Conservation (phyloP, 2,888 invertebrate species). For the Leptinotarsa peninsularis region DNA sequence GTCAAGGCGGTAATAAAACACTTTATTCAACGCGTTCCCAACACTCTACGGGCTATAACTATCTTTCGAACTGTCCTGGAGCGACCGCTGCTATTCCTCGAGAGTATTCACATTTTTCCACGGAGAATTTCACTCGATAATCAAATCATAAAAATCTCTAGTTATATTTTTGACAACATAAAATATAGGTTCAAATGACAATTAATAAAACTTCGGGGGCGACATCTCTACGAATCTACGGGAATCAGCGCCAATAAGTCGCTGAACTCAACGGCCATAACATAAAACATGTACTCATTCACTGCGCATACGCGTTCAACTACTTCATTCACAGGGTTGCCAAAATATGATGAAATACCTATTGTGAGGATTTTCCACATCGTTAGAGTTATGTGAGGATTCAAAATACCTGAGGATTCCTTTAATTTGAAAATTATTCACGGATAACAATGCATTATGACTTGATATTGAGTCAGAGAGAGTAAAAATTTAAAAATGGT, state of each 20-base stretch:
- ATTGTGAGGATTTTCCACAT: too few species aligned
- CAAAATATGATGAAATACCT: background rate
- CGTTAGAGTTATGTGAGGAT: too few species aligned
- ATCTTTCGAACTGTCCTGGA: slow-evolving; percentile 9
- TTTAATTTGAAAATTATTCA: too few species aligned
- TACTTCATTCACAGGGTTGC: background rate
- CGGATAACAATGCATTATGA: too few species aligned
- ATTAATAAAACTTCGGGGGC: slow-evolving; percentile 48
- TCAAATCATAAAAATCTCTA: slow-evolving; percentile 61
- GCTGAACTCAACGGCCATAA: slow-evolving; percentile 25
- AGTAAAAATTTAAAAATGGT: too few species aligned
- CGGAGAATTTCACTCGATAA: slow-evolving; percentile 36
- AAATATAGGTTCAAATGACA: slow-evolving; percentile 64
- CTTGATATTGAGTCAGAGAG: too few species aligned
- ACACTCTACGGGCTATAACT: background rate
- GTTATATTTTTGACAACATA: slow-evolving; percentile 65
- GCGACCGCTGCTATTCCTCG: slow-evolving; percentile 7
- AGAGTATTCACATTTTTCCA: slow-evolving; percentile 27
- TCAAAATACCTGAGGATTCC: too few species aligned
- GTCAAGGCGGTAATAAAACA: slow-evolving; percentile 53
- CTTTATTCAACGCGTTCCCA: background rate
- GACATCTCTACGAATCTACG: slow-evolving; percentile 53
- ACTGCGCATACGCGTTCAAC: slow-evolving; percentile 9
- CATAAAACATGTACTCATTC: background rate
- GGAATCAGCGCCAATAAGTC: slow-evolving; percentile 22